Conservation (phyloP, 2,113 vertebrate species). For the Neolamprologus kungweensis region DNA sequence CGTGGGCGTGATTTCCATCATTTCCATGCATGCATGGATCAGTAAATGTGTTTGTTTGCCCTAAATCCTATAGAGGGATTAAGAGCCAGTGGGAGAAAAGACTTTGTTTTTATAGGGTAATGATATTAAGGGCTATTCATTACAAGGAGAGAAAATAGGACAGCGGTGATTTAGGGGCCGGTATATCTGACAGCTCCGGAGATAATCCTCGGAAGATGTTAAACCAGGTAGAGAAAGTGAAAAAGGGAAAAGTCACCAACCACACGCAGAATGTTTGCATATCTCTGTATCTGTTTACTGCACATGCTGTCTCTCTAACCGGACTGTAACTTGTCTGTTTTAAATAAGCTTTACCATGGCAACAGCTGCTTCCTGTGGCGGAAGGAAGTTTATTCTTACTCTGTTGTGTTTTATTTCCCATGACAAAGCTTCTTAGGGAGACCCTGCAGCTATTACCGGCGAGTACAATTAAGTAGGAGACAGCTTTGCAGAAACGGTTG, state of each 20-base stretch:
- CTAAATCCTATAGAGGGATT: conserved; percentile 27
- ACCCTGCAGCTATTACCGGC: conserved; percentile 30
- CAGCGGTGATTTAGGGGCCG: neutral
- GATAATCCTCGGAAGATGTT: conserved; percentile 29
- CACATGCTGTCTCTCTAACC: neutral
- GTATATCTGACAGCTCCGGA: neutral
- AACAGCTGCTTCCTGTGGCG: conserved; percentile 39
- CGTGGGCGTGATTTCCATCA: neutral
- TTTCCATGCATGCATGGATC: neutral
- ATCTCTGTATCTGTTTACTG: neutral
- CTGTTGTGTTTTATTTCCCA: conserved; percentile 53
- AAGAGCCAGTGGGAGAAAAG: neutral
- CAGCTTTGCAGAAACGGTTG: conserved; percentile 8
- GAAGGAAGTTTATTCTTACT: conserved; percentile 51
- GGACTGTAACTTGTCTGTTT: neutral
- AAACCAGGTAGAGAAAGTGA: neutral
- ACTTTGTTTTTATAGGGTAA: conserved; percentile 36
- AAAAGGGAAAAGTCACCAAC: neutral
- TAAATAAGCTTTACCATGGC: conserved; percentile 28
- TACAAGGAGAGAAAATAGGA: conserved; percentile 34
- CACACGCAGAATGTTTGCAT: neutral
- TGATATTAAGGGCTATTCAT: conserved; percentile 52
- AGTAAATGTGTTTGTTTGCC: neutral
- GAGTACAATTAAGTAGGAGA: conserved; percentile 32
- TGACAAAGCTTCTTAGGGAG: conserved; percentile 41